Conservation (phyloP, 2,888 invertebrate species). For the Aphidius colemani region DNA sequence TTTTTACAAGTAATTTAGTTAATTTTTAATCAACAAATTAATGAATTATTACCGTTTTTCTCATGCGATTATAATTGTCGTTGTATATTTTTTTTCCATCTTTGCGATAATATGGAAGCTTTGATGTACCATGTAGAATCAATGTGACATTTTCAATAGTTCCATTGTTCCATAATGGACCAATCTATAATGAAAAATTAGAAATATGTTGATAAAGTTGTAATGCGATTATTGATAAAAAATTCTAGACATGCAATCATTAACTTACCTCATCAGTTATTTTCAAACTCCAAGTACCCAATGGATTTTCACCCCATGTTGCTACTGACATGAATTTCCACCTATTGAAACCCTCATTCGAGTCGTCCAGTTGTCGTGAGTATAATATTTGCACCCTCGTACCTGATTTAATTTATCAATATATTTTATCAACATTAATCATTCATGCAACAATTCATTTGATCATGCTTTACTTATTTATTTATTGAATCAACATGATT, state of each 20-base stretch:
- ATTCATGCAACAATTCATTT: background rate
- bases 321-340: constrained; percentile 92
- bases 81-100: constrained; percentile 65
- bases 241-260: background rate
- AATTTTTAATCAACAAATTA: no score
- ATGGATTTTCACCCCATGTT: constrained; percentile 85
- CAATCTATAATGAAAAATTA: constrained; percentile 44
- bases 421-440: background rate
- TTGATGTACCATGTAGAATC: constrained; percentile 73
- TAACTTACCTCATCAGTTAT: constrained; percentile 31
- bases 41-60: constrained; percentile 45
- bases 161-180: constrained; percentile 64
- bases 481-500: background rate
- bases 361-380: constrained; percentile 72
- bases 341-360: constrained; percentile 72
- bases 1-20: background rate
- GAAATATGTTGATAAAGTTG: background rate
- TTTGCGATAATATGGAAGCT: constrained; percentile 68
- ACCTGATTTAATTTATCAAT: constrained; percentile 59
- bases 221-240: background rate
- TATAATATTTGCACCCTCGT: constrained; percentile 74
- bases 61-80: constrained; percentile 61
- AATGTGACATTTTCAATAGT: constrained; percentile 66
- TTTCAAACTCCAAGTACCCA: constrained; percentile 70
- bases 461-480: background rate